Conservation (phyloP, 2,113 vertebrate species). For the Thalassoma bifasciatum region DNA sequence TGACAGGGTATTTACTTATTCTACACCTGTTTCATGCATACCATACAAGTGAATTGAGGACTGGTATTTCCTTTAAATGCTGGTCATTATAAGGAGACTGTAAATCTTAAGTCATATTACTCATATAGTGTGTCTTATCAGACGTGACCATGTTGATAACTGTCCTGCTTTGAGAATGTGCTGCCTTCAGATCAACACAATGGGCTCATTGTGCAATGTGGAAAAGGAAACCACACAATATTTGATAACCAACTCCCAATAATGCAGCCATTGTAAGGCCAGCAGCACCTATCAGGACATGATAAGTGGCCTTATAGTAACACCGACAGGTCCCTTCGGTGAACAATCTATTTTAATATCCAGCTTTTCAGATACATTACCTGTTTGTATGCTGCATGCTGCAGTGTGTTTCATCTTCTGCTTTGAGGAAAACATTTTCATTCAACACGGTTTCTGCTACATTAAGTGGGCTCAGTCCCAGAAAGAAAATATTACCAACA, state of each 20-base stretch:
- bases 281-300: slow-evolving; percentile 6
- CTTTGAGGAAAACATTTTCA: slow-evolving; percentile 1
- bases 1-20: neutral
- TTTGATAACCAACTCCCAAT: slow-evolving; percentile 17
- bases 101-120: too few relatives aligned
- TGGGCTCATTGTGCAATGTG: slow-evolving; percentile 8
- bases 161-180: neutral
- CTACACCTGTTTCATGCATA: too few relatives aligned
- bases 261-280: slow-evolving; percentile 16
- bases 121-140: neutral
- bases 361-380: slow-evolving; percentile 1
- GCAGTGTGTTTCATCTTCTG: slow-evolving; percentile 31
- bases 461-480: slow-evolving; percentile 33
- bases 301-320: slow-evolving; percentile 16
- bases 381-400: slow-evolving; percentile 3
- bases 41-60: too few relatives aligned
- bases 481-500: slow-evolving; percentile 41
- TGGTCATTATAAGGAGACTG: too few relatives aligned
- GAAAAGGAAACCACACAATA: slow-evolving; percentile 19
- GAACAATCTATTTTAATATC: too few relatives aligned
- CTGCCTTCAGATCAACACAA: slow-evolving; percentile 27
- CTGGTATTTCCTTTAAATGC: too few relatives aligned
- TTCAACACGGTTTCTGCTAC: slow-evolving; percentile 36
- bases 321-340: too few relatives aligned
- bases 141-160: neutral